phyloP scores from a whole-genome alignment of 2,797 vertebrate species.

The Sus cebifrons region DNA sequence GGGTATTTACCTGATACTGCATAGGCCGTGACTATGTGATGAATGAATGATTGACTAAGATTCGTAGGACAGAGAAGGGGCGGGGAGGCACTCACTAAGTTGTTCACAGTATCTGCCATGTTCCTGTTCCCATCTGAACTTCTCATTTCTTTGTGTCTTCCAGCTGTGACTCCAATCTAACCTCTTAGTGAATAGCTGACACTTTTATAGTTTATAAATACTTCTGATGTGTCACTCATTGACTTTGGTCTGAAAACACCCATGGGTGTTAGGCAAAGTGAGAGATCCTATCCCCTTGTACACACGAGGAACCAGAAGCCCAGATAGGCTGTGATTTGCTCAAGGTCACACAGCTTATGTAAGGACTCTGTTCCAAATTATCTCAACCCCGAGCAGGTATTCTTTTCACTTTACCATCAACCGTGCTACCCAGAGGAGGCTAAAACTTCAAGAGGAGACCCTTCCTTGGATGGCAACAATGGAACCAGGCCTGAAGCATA shows the following conservation, averaged over 20 bases:
- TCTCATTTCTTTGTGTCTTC: not conserved
- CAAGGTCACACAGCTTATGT: not conserved
- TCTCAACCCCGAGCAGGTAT: not conserved
- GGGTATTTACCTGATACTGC: not conserved
- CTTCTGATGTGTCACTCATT: not conserved
- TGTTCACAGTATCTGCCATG: not conserved
- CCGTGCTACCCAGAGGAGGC: not conserved
- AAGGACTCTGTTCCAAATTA: not conserved
- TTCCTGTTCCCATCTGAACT: not conserved
- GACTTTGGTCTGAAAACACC: slow-evolving; percentile 55
- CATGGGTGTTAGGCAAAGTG: not conserved
- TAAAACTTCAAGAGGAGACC: not conserved
- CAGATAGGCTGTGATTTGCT: not conserved
- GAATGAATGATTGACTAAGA: not conserved
- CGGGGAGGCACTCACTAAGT: not conserved
- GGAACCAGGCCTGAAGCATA: not conserved
- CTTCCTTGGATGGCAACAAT: not conserved
- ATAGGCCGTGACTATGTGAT: not conserved
- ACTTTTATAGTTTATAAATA: not conserved
- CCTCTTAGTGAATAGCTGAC: slow-evolving; percentile 7
- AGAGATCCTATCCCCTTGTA: not conserved
- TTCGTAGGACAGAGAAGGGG: not conserved
- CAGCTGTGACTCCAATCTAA: not conserved
- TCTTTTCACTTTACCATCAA: not conserved
- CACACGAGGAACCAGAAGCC: not conserved